Evolutionary conservation across 2,888 invertebrate species (phyloP), one percentile per base, ranked within the genome.

Genomic region (Micropterix aruncella): DNA sequence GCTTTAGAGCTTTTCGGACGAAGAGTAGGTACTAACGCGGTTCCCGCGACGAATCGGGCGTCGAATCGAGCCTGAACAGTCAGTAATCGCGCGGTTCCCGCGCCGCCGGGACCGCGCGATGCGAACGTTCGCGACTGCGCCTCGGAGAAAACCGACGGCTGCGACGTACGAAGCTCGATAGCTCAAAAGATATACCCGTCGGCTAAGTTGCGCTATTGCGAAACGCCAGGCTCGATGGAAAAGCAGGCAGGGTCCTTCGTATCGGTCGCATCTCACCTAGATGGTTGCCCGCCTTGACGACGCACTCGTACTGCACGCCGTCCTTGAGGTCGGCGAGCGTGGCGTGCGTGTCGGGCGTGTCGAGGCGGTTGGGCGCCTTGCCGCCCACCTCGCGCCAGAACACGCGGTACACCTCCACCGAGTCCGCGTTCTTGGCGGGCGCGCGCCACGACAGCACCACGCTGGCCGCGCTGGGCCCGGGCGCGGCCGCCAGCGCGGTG

Each of bases 401-500:
- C 50, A 89, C 81, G 51, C 87, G 75, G 69, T 90, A 90, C 52
- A 86, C 73, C 64, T 87, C 84, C 1, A 88, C 87, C 1, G 82
- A 80, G 51, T 82, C 79, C 0, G 88, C 86, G 63, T 90, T 89
- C 65, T 88, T 88, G 37, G 74, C 60, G 3, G 90, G 89, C 4
- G 82, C 76, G 52, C 88, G 84, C 89, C 89, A 90, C 69, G 68
- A 69, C 3, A 69, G 53, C 1, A 69, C 50, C 0, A 69, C 68
- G 41, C 68, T 53, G 45, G 65, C 53, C 0, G 65, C 62, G 0
- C 68, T 68, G 0, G 69, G 70, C 9, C 68, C 70, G 1, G 55
- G 60, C 44, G 69, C 68, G 0, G 68, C 70, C 42, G 55, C 57
- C 47, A 70, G 47, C 18, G 53, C 52, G 3, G 65, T 47, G 0